Conservation (phyloP, 1,140 invertebrate species). For the Chironomus striatipennis region DNA sequence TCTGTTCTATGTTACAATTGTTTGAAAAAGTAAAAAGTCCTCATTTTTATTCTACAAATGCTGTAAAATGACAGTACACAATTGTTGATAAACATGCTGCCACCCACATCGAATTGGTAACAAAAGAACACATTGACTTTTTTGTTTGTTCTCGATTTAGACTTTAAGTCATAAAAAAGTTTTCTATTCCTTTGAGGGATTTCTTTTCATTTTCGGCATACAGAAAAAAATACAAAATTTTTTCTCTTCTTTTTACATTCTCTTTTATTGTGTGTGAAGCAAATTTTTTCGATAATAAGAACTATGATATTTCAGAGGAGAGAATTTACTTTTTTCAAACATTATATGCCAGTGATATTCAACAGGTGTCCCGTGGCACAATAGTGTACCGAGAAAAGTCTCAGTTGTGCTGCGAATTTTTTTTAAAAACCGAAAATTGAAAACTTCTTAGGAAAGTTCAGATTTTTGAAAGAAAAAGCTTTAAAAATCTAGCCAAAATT, state of each 20-base stretch:
- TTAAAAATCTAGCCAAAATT: no score
- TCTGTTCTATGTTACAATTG: conserved; percentile 3
- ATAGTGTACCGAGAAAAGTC: no score
- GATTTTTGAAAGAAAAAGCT: no score
- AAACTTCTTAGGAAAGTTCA: no score
- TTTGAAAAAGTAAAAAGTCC: background rate
- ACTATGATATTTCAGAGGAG: no score
- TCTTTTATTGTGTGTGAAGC: no score
- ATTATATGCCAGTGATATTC: no score
- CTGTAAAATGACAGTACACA: conserved; percentile 6
- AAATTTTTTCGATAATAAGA: no score
- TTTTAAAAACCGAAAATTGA: no score
- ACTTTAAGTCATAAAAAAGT: background rate
- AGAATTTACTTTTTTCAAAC: no score
- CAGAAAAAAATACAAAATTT: background rate
- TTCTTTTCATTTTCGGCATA: background rate
- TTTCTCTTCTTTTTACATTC: background rate
- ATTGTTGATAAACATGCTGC: conserved; percentile 12
- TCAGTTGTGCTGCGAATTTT: no score
- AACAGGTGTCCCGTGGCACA: no score
- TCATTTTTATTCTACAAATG: conserved; percentile 15
- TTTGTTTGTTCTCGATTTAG: background rate
- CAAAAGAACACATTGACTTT: background rate
- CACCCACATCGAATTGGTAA: conserved; percentile 1
- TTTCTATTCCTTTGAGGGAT: background rate